Conservation (phyloP, 1,140 invertebrate species). For the Matsumurasca onukii region DNA sequence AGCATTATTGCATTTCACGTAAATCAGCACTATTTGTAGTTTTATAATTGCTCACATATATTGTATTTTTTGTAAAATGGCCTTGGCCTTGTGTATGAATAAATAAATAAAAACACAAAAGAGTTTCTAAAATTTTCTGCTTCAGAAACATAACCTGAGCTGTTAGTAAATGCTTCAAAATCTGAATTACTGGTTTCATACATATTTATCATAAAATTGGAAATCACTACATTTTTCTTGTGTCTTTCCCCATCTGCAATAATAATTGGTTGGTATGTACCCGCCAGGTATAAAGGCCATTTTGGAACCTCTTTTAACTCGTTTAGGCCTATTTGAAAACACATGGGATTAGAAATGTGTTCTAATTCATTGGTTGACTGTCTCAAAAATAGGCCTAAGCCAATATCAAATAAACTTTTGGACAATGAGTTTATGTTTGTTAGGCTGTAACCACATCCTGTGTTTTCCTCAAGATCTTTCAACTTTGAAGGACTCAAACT, state of each 20-base stretch:
- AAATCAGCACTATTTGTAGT: too few relatives aligned
- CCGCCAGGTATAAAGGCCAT: conserved; percentile 72
- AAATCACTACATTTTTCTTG: conserved; percentile 63
- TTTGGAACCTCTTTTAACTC: conserved; percentile 34
- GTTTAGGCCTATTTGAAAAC: not conserved
- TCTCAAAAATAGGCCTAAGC: not conserved
- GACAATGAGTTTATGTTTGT: not conserved
- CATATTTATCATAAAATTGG: conserved; percentile 81
- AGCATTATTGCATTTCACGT: too few relatives aligned
- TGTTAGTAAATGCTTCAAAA: conserved; percentile 72
- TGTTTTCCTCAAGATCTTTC: too few relatives aligned
- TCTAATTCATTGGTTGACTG: not conserved
- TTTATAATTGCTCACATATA: too few relatives aligned
- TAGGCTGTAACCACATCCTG: not conserved
- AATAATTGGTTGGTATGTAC: conserved; percentile 80
- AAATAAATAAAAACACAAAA: too few relatives aligned
- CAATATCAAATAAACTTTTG: not conserved
- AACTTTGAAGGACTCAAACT: too few relatives aligned
- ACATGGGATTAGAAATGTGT: not conserved
- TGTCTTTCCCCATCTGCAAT: conserved; percentile 83
- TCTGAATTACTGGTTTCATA: conserved; percentile 83
- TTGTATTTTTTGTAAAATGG: too few relatives aligned
- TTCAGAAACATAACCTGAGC: conserved; percentile 81
- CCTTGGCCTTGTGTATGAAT: too few relatives aligned
- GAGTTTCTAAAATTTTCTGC: conserved; percentile 92